Evolutionary conservation across 2,113 vertebrate species (phyloP).

Genomic region (Sebastes fasciatus): DNA sequence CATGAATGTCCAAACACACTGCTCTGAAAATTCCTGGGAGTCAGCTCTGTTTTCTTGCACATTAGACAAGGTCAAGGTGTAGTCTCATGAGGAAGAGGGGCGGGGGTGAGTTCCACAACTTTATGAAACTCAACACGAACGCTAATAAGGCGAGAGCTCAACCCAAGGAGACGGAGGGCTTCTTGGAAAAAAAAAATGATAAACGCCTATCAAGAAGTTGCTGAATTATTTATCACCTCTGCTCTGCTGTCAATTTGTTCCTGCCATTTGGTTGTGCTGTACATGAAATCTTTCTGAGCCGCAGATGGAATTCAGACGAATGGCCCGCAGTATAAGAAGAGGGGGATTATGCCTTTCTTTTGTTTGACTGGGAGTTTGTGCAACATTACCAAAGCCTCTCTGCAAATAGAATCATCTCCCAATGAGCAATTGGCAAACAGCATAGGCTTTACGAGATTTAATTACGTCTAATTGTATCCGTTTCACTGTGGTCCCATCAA

Average conservation of each 20-base stretch:
- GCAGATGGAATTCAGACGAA: slow-evolving; percentile 63
- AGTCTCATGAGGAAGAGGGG: slow-evolving; percentile 33
- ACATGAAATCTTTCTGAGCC: slow-evolving; percentile 70
- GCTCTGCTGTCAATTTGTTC: slow-evolving; percentile 68
- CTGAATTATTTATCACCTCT: slow-evolving; percentile 76
- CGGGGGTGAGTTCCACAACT: slow-evolving; percentile 43
- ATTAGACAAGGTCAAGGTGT: slow-evolving; percentile 74
- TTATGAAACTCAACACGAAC: slow-evolving; percentile 57
- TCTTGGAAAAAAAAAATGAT: slow-evolving; percentile 59
- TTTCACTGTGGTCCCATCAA: slow-evolving; percentile 72
- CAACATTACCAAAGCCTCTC: slow-evolving; percentile 63
- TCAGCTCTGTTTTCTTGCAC: slow-evolving; percentile 61
- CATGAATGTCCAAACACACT: slow-evolving; percentile 72
- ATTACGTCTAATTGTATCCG: slow-evolving; percentile 75
- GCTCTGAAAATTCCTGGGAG: slow-evolving; percentile 32
- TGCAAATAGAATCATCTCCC: slow-evolving; percentile 64
- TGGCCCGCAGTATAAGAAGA: slow-evolving; percentile 48
- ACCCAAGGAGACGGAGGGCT: slow-evolving; percentile 20
- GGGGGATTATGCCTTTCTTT: slow-evolving; percentile 63
- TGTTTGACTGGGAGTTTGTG: slow-evolving; percentile 58
- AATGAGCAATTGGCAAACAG: slow-evolving; percentile 71
- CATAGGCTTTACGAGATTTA: slow-evolving; percentile 66
- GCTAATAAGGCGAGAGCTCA: slow-evolving; percentile 49
- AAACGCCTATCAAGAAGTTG: slow-evolving; percentile 70
- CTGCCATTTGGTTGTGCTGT: slow-evolving; percentile 69